These are phyloP conservation scores for Sinelater perroti DNA, from an alignment of 2,888 invertebrate genomes.

Conservation along the genomic window DNA sequence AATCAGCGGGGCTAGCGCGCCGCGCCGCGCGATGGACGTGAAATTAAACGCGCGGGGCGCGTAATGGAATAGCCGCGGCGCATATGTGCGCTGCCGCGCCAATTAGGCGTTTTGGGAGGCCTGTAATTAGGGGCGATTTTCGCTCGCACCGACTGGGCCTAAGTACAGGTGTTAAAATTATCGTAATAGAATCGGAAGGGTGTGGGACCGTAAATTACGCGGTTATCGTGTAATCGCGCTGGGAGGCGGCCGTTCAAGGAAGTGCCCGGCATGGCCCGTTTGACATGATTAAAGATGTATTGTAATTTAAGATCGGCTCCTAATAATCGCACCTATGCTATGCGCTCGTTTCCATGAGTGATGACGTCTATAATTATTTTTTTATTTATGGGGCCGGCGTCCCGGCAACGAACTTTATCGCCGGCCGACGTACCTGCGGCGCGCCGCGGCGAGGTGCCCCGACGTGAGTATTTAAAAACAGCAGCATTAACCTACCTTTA, in stretches of 20 bases:
- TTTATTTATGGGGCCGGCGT: slow-evolving; percentile 6
- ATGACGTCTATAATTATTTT: slow-evolving; percentile 45
- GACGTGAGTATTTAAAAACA: no score
- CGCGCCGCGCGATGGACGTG: slow-evolving; percentile 42
- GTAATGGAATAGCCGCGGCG: slow-evolving; percentile 45
- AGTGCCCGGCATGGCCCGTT: slow-evolving; percentile 44
- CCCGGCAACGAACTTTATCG: slow-evolving; percentile 5
- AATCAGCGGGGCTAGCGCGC: slow-evolving; percentile 46
- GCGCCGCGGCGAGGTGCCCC: no score
- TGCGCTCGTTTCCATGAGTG: slow-evolving; percentile 44
- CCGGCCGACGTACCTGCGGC: neutral
- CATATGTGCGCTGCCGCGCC: slow-evolving; percentile 42
- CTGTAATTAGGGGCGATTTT: slow-evolving; percentile 50
- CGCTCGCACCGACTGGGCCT: slow-evolving; percentile 49
- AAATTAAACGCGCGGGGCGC: slow-evolving; percentile 46
- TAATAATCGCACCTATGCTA: slow-evolving; percentile 44
- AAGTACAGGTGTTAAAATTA: slow-evolving; percentile 59
- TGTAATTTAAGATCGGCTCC: slow-evolving; percentile 46
- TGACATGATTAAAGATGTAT: slow-evolving; percentile 47
- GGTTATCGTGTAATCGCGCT: slow-evolving; percentile 52
- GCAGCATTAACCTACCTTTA: neutral
- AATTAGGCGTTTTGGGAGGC: slow-evolving; percentile 48
- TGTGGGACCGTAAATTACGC: slow-evolving; percentile 56
- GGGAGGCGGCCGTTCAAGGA: slow-evolving; percentile 46
- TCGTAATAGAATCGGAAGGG: slow-evolving; percentile 60